phyloP scores from a whole-genome alignment of 2,888 invertebrate genomes.

The Tipula unca region DNA sequence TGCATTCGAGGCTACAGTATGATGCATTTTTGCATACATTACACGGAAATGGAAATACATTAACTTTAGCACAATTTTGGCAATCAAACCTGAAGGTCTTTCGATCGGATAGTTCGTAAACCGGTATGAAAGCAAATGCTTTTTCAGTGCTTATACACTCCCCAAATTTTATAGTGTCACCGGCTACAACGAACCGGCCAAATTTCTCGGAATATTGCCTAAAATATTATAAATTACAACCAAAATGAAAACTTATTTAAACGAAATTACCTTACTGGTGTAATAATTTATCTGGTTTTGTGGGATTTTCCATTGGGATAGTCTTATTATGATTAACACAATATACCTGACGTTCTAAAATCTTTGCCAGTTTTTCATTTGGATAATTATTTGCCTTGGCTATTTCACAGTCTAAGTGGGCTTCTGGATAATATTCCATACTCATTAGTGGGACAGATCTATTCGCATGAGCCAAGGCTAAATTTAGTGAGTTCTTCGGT shows the following conservation, averaged over 20 bases:
- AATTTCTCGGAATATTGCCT: slow-evolving; percentile 46
- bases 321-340: slow-evolving; percentile 22
- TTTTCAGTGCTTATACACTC: slow-evolving; percentile 71
- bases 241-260: not conserved
- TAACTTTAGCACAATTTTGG: slow-evolving; percentile 59
- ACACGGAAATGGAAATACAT: slow-evolving; percentile 61
- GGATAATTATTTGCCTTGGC: slow-evolving; percentile 32
- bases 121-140: slow-evolving; percentile 67
- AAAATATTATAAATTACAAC: slow-evolving; percentile 21
- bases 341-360: slow-evolving; percentile 25
- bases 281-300: not conserved
- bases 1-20: slow-evolving; percentile 61
- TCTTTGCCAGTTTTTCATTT: slow-evolving; percentile 23
- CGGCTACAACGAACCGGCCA: slow-evolving; percentile 60
- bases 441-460: slow-evolving; percentile 34
- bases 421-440: slow-evolving; percentile 26
- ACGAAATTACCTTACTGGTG: not conserved
- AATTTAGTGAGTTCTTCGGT: slow-evolving; percentile 29
- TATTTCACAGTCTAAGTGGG: slow-evolving; percentile 35
- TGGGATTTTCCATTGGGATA: not conserved
- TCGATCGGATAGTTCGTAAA: slow-evolving; percentile 44
- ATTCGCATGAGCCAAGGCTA: slow-evolving; percentile 35
- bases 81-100: slow-evolving; percentile 49
- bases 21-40: slow-evolving; percentile 53
- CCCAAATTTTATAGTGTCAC: slow-evolving; percentile 50